Base-by-base conservation (phyloP, 2,888 invertebrate genomes). In the Cheiracanthium punctorium region DNA sequence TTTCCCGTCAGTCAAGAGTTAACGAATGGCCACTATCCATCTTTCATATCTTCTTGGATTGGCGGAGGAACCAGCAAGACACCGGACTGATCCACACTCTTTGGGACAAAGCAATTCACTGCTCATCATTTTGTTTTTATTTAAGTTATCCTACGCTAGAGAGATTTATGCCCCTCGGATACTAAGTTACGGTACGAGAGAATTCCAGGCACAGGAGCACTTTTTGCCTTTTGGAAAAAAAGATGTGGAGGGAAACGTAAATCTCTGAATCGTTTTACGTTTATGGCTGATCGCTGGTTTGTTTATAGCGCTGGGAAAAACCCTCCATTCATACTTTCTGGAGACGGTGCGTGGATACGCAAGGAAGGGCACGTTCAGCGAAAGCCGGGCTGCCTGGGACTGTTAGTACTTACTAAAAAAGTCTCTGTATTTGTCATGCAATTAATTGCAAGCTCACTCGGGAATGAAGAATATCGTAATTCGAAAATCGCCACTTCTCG, bases 291-390 rank as follows among this genome's bases (percentile, higher is more conserved):
- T 52, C 12, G 48, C 48, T 52, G 48, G 52, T 79, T 79, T 70
- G 70, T 79, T 79, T 70, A 71, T 69, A 58, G 79, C 28, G 70
- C 52, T 79, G 70, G 71, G 71, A 71, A 71, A 71, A 71, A 79
- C 70, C 79, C 30, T 32, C 52, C 58, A 24, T 58, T 58, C 58
- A 24, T 58, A 58, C 58, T 5, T 4, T n/a, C n/a, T n/a, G n/a
- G n/a, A 58, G 58, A 58, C 58, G 5, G 24, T 58, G 58, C 20
- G 24, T 58, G 20, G 58, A 58, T 58, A 58, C 58, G 58, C 58
- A 7, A 58, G 14, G 58, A 5, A 58, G 58, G 24, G 17, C 58
- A 58, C 58, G 24, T 58, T 5, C 24, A 58, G 24, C 24, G 2
- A 17, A 58, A 58, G n/a, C n/a, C n/a, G n/a, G n/a, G n/a, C n/a